phyloP scores from a whole-genome alignment of 2,888 invertebrate genomes.

The Chloroclysta siterata region DNA sequence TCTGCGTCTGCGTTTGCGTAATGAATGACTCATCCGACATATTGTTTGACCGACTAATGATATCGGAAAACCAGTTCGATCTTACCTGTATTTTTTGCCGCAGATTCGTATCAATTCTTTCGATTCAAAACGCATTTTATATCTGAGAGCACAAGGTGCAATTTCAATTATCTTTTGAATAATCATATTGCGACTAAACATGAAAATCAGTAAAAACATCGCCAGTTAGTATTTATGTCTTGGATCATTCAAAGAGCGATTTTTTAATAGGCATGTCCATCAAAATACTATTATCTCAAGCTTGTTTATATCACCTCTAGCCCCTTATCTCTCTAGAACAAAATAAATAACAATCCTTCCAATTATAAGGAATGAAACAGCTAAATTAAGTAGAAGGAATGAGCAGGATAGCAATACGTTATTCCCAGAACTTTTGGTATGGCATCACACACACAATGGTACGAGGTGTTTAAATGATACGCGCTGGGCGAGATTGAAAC shows the following conservation, averaged over 20 bases:
- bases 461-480: conserved; percentile 47
- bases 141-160: not conserved
- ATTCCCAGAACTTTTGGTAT: conserved; percentile 46
- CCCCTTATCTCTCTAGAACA: conserved; percentile 43
- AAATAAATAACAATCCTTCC: not conserved
- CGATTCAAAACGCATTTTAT: not conserved
- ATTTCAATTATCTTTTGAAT: not conserved
- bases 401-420: conserved; percentile 42
- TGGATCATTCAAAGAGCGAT: conserved; percentile 1
- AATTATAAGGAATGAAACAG: conserved; percentile 35
- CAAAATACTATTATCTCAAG: conserved; percentile 28
- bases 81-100: conserved; percentile 15
- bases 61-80: conserved; percentile 25
- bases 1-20: not conserved
- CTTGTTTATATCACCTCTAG: conserved; percentile 51
- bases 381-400: conserved; percentile 13
- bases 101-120: not conserved
- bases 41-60: conserved; percentile 7
- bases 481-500: conserved; percentile 43
- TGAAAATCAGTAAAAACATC: too few species aligned
- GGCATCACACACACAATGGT: conserved; percentile 32
- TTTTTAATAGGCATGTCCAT: conserved; percentile 28
- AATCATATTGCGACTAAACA: not conserved
- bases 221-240: not conserved
- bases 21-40: conserved; percentile 1